Base-by-base conservation (phyloP, 1,140 invertebrate species). In the Tachypleus tridentatus region DNA sequence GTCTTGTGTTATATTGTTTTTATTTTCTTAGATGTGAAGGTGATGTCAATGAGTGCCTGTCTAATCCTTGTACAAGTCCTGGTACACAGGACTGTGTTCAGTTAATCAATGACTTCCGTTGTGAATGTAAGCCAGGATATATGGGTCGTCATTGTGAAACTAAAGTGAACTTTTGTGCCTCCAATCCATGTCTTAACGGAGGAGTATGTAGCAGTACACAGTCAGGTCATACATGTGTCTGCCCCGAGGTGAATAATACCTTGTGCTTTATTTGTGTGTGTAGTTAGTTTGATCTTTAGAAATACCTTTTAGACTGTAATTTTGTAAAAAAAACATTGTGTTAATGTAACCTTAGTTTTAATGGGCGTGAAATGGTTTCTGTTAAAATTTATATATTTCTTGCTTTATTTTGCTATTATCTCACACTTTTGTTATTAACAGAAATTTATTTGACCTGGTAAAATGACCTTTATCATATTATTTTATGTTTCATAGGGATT, bases 101-200 rank as follows among this genome's bases (percentile, higher is more conserved):
- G 6, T 74, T 81, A 52, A 74, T 79, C 3, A 74, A 78, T 63
- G 73, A 77, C 57, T 97, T 91, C 75, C 86, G 91, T 59, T 98
- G 95, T 75, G 93, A 95, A 72, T 98, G 95, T 75, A 89, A 88
- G 71, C 84, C 86, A 3, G 93, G 93, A 0, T 93, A 86, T 72
- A 93, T 92, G 84, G 93, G 93, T 8, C 81, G 85, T 29, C 87
- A 91, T 72, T 97, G 94, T 72, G 89, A 96, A 72, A 80, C 83
- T 3, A 93, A 95, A 77, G 87, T 95, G 0, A 89, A 98, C 74
- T 93, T 97, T 71, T 97, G 94, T 75, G 87, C 88, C 4, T 88
- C 86, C 69, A 87, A 86, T 0, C 91, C 92, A 0, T 97, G 93
- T 72, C 86, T 87, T 70, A 95, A 95, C 72, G 92, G 92, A 8